Percentiles rank a stretch among this genome's conserved stretches.
These are phyloP conservation scores for Pollenia amentaria DNA, from an alignment of 2,888 invertebrate genomes.

Conservation along the genomic window DNA sequence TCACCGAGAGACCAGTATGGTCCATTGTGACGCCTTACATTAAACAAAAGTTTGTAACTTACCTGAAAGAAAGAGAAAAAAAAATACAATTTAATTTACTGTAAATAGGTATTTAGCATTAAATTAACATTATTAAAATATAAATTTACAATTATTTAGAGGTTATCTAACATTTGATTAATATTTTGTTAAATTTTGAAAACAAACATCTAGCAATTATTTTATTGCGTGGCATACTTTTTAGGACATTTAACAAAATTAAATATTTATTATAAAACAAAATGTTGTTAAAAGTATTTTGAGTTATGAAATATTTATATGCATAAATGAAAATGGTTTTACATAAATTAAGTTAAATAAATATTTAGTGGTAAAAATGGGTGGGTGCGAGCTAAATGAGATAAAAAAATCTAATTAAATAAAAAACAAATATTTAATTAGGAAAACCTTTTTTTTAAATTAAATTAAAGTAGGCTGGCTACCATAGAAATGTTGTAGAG, in stretches of 20 bases:
- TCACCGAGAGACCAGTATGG: too few relatives aligned
- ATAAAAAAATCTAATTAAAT: too few relatives aligned
- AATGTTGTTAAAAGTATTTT: not conserved
- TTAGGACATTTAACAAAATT: conserved; percentile 1
- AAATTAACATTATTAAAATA: not conserved
- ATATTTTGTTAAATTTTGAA: not conserved
- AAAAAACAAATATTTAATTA: too few relatives aligned
- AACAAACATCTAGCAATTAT: not conserved
- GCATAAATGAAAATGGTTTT: not conserved
- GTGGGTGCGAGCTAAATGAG: too few relatives aligned
- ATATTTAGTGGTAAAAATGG: not conserved
- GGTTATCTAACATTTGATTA: not conserved
- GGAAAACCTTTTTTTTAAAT: too few relatives aligned
- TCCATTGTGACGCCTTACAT: too few relatives aligned
- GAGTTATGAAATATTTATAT: conserved; percentile 7
- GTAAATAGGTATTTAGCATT: not conserved
- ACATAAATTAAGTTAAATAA: not conserved
- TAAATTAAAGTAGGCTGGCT: too few relatives aligned
- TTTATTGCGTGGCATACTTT: conserved; percentile 20
- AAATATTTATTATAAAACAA: not conserved
- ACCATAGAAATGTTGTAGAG: too few relatives aligned
- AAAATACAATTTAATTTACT: not conserved
- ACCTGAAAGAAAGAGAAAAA: conserved; percentile 5
- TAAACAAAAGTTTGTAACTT: not conserved
- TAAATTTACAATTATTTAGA: not conserved